Evolutionary conservation across 2,888 invertebrate species (phyloP), one percentile per base, ranked within the genome.

Genomic region (Tetragnatha montana): DNA sequence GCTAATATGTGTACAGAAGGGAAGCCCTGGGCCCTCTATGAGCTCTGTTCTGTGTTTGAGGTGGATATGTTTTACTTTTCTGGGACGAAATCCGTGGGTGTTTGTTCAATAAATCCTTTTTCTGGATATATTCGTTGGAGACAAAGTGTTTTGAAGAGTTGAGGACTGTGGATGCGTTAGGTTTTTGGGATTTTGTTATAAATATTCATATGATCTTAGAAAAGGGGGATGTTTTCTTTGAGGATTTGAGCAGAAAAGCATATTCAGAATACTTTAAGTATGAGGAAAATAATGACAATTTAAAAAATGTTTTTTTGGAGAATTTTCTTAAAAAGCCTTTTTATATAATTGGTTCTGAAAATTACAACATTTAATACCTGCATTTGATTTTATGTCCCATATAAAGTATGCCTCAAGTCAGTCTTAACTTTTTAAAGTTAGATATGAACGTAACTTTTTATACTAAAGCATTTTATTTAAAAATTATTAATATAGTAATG

Each of bases 1-100:
- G 76, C 76, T 76, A 76, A 19, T 51, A 50, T 50, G 50, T 76
- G 21, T 76, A 50, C 76, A 49, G 19, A 76, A n/a, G 51, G 50
- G 50, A 50, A 3, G 74, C 12, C 3, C 74, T 21, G 19, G 19
- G 19, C 19, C 50, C 50, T 76, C 50, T 50, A 19, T 50, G 12
- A 49, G 19, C 19, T n/a, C 21, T 17, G 19, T 49, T n/a, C 19
- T 50, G 50, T 76, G 49, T 76, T 76, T 12, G 51, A 21, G n/a
- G 17, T 8, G 21, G 21, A 8, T 8, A n/a, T 51, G 49, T 76
- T 76, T 76, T 76, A 19, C 51, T 19, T 49, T 21, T 60, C 60
- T 12, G 60, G 60, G 60, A 4, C 17, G 60, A 60, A 60, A 60
- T 60, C 60, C 60, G 12, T 10, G 60, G 60, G 17, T 17, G 60